These are phyloP conservation scores for Ctenosaura bakeri DNA, from an alignment of 2,797 vertebrate species.

Conservation along the genomic window DNA sequence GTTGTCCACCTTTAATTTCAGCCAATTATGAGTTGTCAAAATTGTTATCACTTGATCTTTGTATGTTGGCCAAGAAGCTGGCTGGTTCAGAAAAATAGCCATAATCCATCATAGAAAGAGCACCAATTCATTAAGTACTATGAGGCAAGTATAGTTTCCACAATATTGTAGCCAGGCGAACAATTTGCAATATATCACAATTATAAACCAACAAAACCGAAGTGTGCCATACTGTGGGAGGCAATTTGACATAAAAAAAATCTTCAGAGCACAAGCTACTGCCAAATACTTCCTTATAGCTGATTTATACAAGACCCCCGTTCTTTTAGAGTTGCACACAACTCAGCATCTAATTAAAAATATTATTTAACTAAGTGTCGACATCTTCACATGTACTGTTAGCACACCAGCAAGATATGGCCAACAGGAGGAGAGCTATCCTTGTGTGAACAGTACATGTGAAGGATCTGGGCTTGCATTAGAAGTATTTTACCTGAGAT, in stretches of 20 bases:
- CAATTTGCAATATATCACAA: background rate
- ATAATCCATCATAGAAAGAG: background rate
- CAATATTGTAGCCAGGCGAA: background rate
- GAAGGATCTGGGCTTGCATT: background rate
- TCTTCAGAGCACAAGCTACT: too few species aligned
- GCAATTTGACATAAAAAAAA: too few species aligned
- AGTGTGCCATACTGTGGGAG: too few species aligned
- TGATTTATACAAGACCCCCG: background rate
- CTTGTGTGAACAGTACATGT: background rate
- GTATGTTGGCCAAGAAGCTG: background rate
- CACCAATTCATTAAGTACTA: background rate
- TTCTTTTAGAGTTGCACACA: background rate
- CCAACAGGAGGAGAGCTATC: background rate
- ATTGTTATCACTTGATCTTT: background rate
- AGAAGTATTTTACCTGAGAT: background rate
- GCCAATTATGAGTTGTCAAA: background rate
- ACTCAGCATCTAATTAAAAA: background rate
- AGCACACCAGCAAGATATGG: background rate
- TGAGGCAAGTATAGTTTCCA: background rate
- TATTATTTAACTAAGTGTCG: background rate
- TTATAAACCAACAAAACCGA: too few species aligned
- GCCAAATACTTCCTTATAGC: background rate
- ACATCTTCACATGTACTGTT: background rate
- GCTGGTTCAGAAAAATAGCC: background rate
- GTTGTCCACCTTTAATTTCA: background rate